Conservation (phyloP, 2,113 vertebrate genomes). For the Pomatostomus ruficeps region DNA sequence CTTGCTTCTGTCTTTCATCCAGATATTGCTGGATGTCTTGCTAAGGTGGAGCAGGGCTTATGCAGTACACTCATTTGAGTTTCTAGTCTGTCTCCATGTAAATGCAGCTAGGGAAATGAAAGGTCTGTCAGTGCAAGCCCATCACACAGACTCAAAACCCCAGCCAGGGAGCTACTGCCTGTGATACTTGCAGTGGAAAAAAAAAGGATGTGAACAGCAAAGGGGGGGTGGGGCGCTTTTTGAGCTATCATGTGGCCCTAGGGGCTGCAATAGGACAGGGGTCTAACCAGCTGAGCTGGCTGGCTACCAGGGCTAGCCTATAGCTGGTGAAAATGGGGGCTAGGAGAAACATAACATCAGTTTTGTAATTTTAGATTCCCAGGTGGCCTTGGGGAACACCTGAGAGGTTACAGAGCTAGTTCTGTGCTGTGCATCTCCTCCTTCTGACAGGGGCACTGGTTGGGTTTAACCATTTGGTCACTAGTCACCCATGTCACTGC, state of each 20-base stretch:
- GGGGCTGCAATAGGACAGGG: not conserved
- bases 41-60: not conserved
- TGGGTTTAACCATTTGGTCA: not conserved
- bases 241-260: not conserved
- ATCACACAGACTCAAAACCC: not conserved
- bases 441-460: not conserved
- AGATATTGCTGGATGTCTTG: not conserved
- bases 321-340: not conserved
- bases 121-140: not conserved
- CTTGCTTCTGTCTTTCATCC: not conserved
- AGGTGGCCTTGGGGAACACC: not conserved
- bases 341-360: not conserved
- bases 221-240: fast-evolving
- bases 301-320: not conserved
- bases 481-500: not conserved
- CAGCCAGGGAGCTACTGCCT: not conserved
- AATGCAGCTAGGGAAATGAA: not conserved
- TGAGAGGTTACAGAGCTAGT: not conserved
- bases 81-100: not conserved
- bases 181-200: not conserved
- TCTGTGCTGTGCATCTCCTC: fast-evolving
- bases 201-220: not conserved
- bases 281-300: not conserved
- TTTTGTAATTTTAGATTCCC: not conserved
- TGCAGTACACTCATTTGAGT: not conserved